A percentile compares a stretch with the other conserved stretches of the same genome.
These are phyloP conservation scores for Drymodes brunneopygia DNA, from an alignment of 2,113 vertebrate species.

Conservation along the genomic window DNA sequence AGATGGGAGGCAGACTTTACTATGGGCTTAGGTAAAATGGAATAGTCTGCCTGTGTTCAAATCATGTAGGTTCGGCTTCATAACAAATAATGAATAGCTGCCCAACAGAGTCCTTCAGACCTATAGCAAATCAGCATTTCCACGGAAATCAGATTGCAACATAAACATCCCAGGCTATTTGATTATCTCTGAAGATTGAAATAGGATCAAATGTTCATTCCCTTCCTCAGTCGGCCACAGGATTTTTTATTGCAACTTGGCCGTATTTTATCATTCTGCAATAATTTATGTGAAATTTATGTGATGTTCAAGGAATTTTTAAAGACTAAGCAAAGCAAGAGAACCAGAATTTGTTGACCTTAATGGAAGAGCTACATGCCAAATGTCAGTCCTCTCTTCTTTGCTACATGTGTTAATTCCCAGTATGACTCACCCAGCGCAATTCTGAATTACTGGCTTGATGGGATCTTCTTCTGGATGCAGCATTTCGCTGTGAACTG, in stretches of 20 bases:
- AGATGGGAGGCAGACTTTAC: background rate
- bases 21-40: background rate
- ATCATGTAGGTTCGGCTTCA: background rate
- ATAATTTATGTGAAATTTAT: fast-evolving
- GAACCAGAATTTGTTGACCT: background rate
- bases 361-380: background rate
- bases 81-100: background rate
- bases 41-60: background rate
- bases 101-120: background rate
- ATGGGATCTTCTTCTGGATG: conserved; percentile 48
- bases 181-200: background rate
- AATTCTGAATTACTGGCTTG: conserved; percentile 69
- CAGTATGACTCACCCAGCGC: conserved; percentile 75
- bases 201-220: background rate
- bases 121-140: background rate
- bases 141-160: background rate
- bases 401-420: background rate
- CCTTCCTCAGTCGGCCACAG: background rate
- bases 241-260: background rate
- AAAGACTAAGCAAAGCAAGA: background rate
- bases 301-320: background rate
- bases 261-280: background rate
- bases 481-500: conserved; percentile 71
- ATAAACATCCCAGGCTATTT: background rate
- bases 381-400: background rate